Base-by-base conservation (phyloP, 2,888 invertebrate genomes). In the Lissonota sp. region DNA sequence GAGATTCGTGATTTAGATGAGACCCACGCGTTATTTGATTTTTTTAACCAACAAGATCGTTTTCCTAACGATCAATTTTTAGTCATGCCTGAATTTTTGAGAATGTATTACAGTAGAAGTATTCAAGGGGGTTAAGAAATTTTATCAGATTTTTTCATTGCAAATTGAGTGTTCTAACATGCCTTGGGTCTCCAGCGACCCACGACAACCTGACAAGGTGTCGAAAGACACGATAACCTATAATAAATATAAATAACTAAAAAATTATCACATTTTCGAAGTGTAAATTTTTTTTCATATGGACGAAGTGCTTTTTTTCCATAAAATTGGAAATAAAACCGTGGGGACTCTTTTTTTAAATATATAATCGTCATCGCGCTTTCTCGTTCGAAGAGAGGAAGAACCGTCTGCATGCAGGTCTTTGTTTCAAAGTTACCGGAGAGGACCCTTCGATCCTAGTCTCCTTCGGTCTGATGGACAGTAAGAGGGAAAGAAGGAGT, bases 1-100 rank as follows among this genome's bases (percentile, higher is more conserved):
- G 86, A 89, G 91, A 92, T 92, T 92, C 91, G 91, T 90, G 91
- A 92, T 91, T 92, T 91, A 92, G 91, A 92, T 92, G 92, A 92
- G 91, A 75, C 53, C 75, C 58, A 46, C n/a, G 64, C 78, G 49
- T 75, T 66, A 49, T 58, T 69, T 49, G 62, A 60, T 63, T 55
- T 42, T 40, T 64, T 26, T 26, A 26, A 26, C 63, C 63, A 49
- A 67, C 55, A 63, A 57, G 55, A 67, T 70, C 64, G 46, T 67
- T 67, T 26, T 26, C 26, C 26, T 26, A 26, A 26, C 26, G 1
- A 26, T 26, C 3, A 26, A 26, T 26, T 26, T 26, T 26, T n/a
- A n/a, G n/a, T n/a, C n/a, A n/a, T n/a, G n/a, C n/a, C n/a, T n/a
- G n/a, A n/a, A n/a, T n/a, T n/a, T n/a, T n/a, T n/a, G n/a, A n/a